A percentile compares a stretch with the other conserved stretches of the same genome.
These are phyloP conservation scores for Verasper variegatus DNA, from an alignment of 2,113 vertebrate genomes.

Conservation along the genomic window DNA sequence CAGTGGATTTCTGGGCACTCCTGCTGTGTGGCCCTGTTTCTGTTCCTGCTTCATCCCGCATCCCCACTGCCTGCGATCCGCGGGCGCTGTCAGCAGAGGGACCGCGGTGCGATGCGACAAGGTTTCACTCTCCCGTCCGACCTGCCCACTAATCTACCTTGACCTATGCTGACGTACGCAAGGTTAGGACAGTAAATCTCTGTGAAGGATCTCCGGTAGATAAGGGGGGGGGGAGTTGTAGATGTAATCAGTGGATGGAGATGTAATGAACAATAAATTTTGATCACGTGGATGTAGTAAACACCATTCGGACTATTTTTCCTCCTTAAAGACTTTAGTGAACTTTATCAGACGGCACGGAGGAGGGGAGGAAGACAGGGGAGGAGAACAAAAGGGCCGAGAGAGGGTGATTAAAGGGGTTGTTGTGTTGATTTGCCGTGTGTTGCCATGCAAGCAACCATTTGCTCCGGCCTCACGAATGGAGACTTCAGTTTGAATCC, in stretches of 20 bases:
- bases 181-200: slow-evolving; percentile 48
- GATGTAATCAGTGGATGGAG: slow-evolving; percentile 4
- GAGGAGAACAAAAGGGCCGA: slow-evolving; percentile 44
- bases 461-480: slow-evolving; percentile 75
- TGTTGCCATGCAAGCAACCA: slow-evolving; percentile 70
- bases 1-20: slow-evolving; percentile 65
- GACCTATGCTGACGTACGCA: slow-evolving; percentile 54
- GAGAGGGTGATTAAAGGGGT: slow-evolving; percentile 61
- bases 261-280: slow-evolving; percentile 38
- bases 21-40: slow-evolving; percentile 74
- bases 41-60: slow-evolving; percentile 39
- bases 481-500: slow-evolving; percentile 75
- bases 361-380: slow-evolving; percentile 13
- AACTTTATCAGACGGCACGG: slow-evolving; percentile 38
- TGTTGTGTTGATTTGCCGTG: slow-evolving; percentile 72
- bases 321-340: slow-evolving; percentile 17
- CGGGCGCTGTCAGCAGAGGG: slow-evolving; percentile 64
- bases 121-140: slow-evolving; percentile 48
- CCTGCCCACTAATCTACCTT: slow-evolving; percentile 50
- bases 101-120: slow-evolving; percentile 65
- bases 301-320: slow-evolving; percentile 12
- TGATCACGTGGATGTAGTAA: slow-evolving; percentile 9
- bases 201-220: slow-evolving; percentile 27
- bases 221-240: background rate
- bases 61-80: slow-evolving; percentile 58